phyloP scores from a whole-genome alignment of 2,797 vertebrate species.

The Melanotaenia maccullochi region DNA sequence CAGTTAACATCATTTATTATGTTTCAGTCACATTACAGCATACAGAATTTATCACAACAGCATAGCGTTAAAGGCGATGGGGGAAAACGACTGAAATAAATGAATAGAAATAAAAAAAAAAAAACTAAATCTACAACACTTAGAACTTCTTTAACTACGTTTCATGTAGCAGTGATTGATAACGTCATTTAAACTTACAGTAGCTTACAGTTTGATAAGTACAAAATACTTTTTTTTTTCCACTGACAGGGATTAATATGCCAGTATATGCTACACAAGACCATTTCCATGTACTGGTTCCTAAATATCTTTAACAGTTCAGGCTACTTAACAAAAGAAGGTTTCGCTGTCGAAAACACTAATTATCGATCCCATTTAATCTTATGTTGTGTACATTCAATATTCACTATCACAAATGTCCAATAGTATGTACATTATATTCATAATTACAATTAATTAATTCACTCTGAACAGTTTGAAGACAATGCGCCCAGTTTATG shows the following conservation, averaged over 20 bases:
- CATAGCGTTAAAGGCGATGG: slow-evolving; percentile 57
- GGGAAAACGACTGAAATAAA: slow-evolving; percentile 59
- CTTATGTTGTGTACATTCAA: slow-evolving; percentile 79
- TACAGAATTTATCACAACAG: slow-evolving; percentile 74
- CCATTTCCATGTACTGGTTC: slow-evolving; percentile 71
- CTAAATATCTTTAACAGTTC: slow-evolving; percentile 65
- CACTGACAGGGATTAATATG: slow-evolving; percentile 67
- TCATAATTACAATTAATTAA: slow-evolving; percentile 76
- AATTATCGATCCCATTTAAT: slow-evolving; percentile 57
- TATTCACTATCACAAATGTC: slow-evolving; percentile 76
- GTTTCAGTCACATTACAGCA: slow-evolving; percentile 81
- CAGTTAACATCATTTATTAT: slow-evolving; percentile 72
- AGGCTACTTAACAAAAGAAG: slow-evolving; percentile 70
- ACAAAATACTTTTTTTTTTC: slow-evolving; percentile 70
- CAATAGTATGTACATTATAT: slow-evolving; percentile 81
- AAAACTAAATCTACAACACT: slow-evolving; percentile 68
- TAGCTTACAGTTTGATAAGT: slow-evolving; percentile 74
- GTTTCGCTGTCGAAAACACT: slow-evolving; percentile 51
- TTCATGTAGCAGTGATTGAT: slow-evolving; percentile 51
- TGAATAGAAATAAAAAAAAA: slow-evolving; percentile 34
- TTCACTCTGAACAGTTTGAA: slow-evolving; percentile 44
- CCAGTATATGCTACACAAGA: slow-evolving; percentile 79
- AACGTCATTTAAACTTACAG: slow-evolving; percentile 58
- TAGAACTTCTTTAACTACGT: slow-evolving; percentile 63
- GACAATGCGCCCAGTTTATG: slow-evolving; percentile 39